phyloP scores from a whole-genome alignment of 2,888 invertebrate genomes.

The Synanthedon tipuliformis region DNA sequence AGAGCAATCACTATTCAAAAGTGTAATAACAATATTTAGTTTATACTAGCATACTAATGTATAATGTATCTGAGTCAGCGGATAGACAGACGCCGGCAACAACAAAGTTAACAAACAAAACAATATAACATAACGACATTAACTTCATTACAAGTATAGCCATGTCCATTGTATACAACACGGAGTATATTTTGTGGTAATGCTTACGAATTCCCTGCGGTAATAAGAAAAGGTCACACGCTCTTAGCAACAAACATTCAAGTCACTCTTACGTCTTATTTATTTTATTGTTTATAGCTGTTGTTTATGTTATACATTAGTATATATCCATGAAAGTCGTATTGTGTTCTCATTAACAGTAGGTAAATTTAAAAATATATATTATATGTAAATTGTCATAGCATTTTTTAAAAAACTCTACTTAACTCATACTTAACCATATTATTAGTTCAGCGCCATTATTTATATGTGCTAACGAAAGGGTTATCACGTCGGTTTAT shows the following conservation, averaged over 20 bases:
- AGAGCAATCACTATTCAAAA: too few species aligned
- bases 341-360: background rate
- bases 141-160: background rate
- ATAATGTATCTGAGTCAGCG: too few species aligned
- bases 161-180: background rate
- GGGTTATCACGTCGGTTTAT: too few species aligned
- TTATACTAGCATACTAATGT: too few species aligned
- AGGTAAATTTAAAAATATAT: background rate
- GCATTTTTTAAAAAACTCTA: background rate
- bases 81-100: too few species aligned
- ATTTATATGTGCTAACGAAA: too few species aligned
- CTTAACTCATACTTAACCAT: background rate
- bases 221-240: conserved; percentile 11
- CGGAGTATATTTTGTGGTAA: background rate
- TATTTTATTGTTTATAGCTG: too few species aligned
- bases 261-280: too few species aligned
- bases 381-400: background rate
- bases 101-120: too few species aligned
- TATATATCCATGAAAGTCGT: too few species aligned
- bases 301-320: too few species aligned
- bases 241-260: conserved; percentile 6
- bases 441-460: background rate
- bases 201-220: conserved; percentile 8
- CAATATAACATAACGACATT: background rate
- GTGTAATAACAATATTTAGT: too few species aligned